Conservation (phyloP, 2,888 invertebrate genomes). For the Tenodera sinensis region DNA sequence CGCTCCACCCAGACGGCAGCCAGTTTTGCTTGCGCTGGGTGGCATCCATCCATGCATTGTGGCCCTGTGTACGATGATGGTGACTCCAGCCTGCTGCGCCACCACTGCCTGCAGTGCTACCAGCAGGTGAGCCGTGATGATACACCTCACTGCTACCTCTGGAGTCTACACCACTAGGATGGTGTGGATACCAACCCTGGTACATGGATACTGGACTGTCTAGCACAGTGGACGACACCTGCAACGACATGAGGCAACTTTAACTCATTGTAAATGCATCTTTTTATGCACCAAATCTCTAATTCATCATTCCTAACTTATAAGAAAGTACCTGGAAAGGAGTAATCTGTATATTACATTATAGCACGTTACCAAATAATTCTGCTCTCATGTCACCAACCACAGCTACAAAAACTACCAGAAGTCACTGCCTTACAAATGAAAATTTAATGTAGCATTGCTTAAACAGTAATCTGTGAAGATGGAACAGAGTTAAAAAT, state of each 20-base stretch:
- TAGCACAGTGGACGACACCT: slow-evolving; percentile 70
- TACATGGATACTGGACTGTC: slow-evolving; percentile 55
- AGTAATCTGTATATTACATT: too few species aligned
- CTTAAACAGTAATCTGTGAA: too few species aligned
- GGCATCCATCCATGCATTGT: slow-evolving; percentile 39
- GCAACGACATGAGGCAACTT: background rate
- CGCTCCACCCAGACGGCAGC: slow-evolving; percentile 39
- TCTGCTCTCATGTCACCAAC: too few species aligned
- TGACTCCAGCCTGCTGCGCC: slow-evolving; percentile 8
- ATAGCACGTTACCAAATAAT: too few species aligned
- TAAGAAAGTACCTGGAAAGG: too few species aligned
- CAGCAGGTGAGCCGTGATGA: slow-evolving; percentile 14
- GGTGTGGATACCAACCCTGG: slow-evolving; percentile 43
- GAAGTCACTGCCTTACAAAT: too few species aligned
- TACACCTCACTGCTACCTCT: slow-evolving; percentile 19
- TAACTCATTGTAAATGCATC: background rate
- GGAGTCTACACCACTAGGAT: slow-evolving; percentile 7
- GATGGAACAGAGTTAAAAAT: too few species aligned
- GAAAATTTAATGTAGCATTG: too few species aligned
- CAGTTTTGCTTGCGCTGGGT: slow-evolving; percentile 45
- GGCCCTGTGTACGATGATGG: slow-evolving; percentile 11
- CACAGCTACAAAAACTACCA: too few species aligned
- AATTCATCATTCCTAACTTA: too few species aligned
- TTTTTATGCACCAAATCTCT: too few species aligned
- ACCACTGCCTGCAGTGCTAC: background rate